Conservation (phyloP, 1,140 invertebrate species). For the Polypedilum vanderplanki region DNA sequence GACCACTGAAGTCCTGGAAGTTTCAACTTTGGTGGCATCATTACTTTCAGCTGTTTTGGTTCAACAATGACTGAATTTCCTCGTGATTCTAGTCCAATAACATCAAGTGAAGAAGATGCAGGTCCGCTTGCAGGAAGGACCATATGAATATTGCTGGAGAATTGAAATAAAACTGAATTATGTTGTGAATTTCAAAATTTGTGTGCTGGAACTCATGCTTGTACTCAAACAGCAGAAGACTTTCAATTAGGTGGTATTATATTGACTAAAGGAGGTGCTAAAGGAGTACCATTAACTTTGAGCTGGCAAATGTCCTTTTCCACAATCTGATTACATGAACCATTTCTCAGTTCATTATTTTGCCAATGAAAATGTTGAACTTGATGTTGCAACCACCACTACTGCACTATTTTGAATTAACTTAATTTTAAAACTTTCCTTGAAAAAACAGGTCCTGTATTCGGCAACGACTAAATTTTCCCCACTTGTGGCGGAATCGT, state of each 20-base stretch:
- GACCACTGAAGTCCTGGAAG: constrained; percentile 31
- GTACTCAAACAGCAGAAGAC: background rate
- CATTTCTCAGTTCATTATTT: background rate
- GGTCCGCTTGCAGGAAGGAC: constrained; percentile 34
- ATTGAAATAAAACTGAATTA: constrained; percentile 20
- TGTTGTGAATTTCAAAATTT: background rate
- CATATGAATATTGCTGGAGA: constrained; percentile 30
- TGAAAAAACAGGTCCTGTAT: background rate
- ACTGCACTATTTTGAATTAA: background rate
- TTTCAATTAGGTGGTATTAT: background rate
- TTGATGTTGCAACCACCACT: background rate
- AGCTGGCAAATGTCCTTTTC: background rate
- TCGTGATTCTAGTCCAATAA: constrained; percentile 39
- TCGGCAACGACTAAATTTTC: background rate
- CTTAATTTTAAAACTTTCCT: background rate
- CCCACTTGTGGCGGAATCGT: constrained; percentile 12
- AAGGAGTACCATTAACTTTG: background rate
- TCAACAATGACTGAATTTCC: constrained; percentile 44
- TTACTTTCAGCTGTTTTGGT: constrained; percentile 41
- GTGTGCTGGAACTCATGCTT: background rate
- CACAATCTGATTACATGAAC: constrained; percentile 12
- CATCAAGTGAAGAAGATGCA: background rate
- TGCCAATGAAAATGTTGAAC: background rate
- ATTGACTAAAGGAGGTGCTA: background rate
- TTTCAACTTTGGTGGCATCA: constrained; percentile 37